Percentiles rank a stretch among this genome's conserved stretches.
Evolutionary conservation across 2,888 invertebrate genomes (phyloP).

Genomic region (Galeopsomyia nigrocyanea): DNA sequence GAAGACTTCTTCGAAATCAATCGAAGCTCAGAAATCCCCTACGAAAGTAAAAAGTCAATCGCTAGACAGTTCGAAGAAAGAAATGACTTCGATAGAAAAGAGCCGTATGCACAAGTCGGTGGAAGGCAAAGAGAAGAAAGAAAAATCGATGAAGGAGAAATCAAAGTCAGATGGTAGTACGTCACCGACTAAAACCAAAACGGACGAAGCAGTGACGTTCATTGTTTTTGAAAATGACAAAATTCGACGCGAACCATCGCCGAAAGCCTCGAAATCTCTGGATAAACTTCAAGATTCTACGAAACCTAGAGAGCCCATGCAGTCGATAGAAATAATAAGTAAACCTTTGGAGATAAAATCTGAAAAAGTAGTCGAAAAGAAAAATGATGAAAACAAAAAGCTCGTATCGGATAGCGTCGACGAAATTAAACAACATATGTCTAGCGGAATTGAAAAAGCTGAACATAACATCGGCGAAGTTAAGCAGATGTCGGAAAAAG

Average conservation of each 20-base stretch:
- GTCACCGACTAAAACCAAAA: slow-evolving; percentile 35
- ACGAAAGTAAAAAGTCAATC: slow-evolving; percentile 40
- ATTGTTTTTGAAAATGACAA: slow-evolving; percentile 38
- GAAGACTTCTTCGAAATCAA: slow-evolving; percentile 26
- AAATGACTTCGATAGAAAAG: neutral
- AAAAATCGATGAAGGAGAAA: slow-evolving; percentile 33
- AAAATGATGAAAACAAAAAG: neutral
- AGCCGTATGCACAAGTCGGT: neutral
- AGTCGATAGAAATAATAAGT: neutral
- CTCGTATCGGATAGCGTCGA: neutral
- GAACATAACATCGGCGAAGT: neutral
- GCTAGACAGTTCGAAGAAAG: slow-evolving; percentile 6
- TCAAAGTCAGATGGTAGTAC: slow-evolving; percentile 20
- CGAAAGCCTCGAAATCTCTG: neutral
- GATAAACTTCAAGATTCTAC: slow-evolving; percentile 16
- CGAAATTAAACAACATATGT: neutral
- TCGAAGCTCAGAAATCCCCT: slow-evolving; percentile 19
- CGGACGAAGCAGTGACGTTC: slow-evolving; percentile 44
- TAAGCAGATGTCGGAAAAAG: neutral
- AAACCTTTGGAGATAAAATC: slow-evolving; percentile 3
- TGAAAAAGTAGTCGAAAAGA: slow-evolving; percentile 3
- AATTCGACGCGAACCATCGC: neutral
- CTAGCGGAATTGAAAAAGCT: slow-evolving; percentile 2
- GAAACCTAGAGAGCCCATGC: slow-evolving; percentile 1
- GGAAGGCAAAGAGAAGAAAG: slow-evolving; percentile 44